Conservation (phyloP, 2,888 invertebrate genomes). For the Lasioglossum pauxillum region DNA sequence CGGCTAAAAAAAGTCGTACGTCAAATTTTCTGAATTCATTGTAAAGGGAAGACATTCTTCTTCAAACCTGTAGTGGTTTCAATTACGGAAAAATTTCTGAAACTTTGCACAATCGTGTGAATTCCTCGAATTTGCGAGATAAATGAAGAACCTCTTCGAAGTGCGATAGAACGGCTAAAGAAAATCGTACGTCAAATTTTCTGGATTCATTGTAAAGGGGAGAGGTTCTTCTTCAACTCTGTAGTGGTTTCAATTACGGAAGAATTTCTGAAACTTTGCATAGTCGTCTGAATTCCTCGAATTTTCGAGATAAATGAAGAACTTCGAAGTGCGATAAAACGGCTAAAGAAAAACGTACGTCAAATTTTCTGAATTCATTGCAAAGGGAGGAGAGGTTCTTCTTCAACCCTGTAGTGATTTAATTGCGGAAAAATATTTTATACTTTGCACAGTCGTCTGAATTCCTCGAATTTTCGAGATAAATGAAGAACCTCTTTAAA, state of each 20-base stretch:
- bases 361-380: not conserved
- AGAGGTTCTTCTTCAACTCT: not conserved
- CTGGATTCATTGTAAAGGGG: not conserved
- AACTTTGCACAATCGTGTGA: not conserved
- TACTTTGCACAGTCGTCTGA: not conserved
- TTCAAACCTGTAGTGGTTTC: not conserved
- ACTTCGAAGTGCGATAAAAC: not conserved
- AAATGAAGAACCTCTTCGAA: not conserved
- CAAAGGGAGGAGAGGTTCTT: not conserved
- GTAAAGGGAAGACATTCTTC: not conserved
- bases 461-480: not conserved
- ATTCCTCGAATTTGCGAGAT: not conserved
- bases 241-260: not conserved
- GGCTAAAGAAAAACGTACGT: fast-evolving
- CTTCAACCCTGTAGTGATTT: not conserved
- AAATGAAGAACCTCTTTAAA: not conserved
- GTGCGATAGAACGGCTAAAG: not conserved
- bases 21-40: not conserved
- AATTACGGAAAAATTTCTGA: not conserved
- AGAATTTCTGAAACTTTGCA: not conserved
- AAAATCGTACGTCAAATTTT: not conserved
- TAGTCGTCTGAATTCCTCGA: not conserved
- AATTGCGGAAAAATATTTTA: not conserved
- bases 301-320: not conserved
- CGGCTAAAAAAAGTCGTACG: not conserved